These are phyloP conservation scores for Catostomus latipinnis DNA, from an alignment of 2,797 vertebrate species.

Conservation along the genomic window DNA sequence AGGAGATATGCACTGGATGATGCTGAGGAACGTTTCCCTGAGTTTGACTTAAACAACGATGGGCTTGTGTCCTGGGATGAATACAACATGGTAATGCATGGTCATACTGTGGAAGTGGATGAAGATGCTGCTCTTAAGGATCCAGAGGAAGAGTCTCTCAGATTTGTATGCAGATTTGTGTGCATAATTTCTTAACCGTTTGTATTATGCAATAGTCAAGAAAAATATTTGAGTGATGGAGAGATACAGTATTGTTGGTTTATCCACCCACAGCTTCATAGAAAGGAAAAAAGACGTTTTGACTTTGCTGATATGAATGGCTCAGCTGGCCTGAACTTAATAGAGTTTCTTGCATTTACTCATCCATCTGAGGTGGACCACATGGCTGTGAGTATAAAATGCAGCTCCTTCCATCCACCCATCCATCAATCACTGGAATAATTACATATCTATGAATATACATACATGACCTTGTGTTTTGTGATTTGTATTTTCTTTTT, in stretches of 20 bases:
- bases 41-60: conserved; percentile 86
- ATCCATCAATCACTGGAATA: no score
- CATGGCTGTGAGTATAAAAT: conserved; percentile 87
- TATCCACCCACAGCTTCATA: conserved; percentile 83
- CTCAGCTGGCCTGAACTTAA: conserved; percentile 80
- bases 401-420: not conserved
- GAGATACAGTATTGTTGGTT: not conserved
- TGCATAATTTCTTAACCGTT: not conserved
- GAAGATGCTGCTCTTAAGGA: conserved; percentile 81
- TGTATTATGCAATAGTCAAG: not conserved
- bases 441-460: not conserved
- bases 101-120: conserved; percentile 84
- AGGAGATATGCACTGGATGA: conserved; percentile 93
- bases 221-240: not conserved
- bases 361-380: conserved; percentile 94
- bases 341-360: conserved; percentile 93
- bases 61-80: conserved; percentile 91
- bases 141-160: conserved; percentile 90
- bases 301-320: conserved; percentile 86
- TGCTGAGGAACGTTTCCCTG: conserved; percentile 86
- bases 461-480: not conserved
- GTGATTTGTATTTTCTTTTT: not conserved
- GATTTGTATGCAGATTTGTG: conserved; percentile 78
- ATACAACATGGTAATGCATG: conserved; percentile 88
- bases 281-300: conserved; percentile 92